Conservation (phyloP, 2,797 vertebrate species). For the Molossus alvarezi region DNA sequence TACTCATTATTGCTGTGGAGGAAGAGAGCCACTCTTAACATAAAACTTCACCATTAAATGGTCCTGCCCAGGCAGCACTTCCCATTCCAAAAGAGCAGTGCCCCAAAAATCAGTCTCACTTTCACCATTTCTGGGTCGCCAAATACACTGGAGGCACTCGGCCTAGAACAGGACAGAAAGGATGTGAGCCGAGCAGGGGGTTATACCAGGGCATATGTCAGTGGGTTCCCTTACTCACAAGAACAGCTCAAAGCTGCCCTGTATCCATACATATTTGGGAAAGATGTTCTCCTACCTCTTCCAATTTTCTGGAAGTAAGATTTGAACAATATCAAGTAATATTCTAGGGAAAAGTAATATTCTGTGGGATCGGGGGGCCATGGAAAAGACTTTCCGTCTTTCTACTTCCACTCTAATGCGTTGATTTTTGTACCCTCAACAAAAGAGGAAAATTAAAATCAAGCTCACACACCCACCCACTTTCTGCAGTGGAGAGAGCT, state of each 20-base stretch:
- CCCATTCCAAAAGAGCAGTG: neutral
- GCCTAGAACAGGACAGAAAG: neutral
- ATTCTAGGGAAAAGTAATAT: neutral
- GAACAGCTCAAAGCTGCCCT: neutral
- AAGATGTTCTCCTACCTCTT: neutral
- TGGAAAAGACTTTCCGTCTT: neutral
- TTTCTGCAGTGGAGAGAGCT: neutral
- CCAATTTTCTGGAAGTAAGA: neutral
- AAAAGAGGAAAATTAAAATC: constrained; percentile 24
- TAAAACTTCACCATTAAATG: neutral
- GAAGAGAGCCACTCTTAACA: neutral
- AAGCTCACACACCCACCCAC: neutral
- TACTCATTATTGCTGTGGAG: neutral
- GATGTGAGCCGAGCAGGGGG: neutral
- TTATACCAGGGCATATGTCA: fast-evolving
- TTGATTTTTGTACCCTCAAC: neutral
- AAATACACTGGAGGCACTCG: neutral
- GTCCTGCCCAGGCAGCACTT: neutral
- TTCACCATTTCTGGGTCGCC: constrained; percentile 26
- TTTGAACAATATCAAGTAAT: neutral
- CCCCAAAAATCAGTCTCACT: neutral
- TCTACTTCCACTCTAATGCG: neutral
- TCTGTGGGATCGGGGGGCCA: neutral
- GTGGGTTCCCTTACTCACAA: neutral
- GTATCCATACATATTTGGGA: neutral